Evolutionary conservation across 2,797 vertebrate genomes (phyloP).

Genomic region (Pseudomugil tenellus): DNA sequence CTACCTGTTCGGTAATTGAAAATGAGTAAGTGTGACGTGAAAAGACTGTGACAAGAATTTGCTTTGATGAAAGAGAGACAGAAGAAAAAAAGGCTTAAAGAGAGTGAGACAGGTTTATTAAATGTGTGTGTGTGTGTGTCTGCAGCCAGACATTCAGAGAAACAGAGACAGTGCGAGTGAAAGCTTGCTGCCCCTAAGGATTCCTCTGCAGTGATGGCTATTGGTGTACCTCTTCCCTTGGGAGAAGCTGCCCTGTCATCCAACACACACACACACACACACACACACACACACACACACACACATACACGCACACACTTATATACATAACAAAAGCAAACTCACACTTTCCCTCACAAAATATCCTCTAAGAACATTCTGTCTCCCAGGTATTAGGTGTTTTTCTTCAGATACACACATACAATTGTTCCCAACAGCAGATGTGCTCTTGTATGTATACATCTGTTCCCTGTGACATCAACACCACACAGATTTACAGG

Average conservation of each 20-base stretch:
- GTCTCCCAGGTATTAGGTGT: conserved; percentile 35
- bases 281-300: background rate
- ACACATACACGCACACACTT: too few relatives aligned
- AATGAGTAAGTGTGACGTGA: conserved; percentile 73
- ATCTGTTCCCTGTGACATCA: conserved; percentile 20
- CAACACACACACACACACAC: conserved; percentile 31
- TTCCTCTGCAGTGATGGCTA: conserved; percentile 62
- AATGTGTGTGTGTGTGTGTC: conserved; percentile 27
- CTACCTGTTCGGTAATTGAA: conserved; percentile 75
- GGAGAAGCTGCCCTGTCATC: conserved; percentile 52
- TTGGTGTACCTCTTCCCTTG: conserved; percentile 51
- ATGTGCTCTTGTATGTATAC: conserved; percentile 11
- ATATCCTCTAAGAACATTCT: conserved; percentile 29
- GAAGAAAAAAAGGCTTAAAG: conserved; percentile 2
- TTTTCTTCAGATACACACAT: conserved; percentile 25
- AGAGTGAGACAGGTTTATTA: conserved; percentile 43
- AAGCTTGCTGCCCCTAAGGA: conserved; percentile 56
- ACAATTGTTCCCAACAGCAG: conserved; percentile 35
- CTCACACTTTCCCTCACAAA: conserved; percentile 16
- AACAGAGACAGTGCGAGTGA: conserved; percentile 39
- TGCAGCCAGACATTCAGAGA: conserved; percentile 43
- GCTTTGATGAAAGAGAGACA: conserved; percentile 31
- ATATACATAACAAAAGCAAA: background rate
- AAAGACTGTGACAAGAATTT: conserved; percentile 57
- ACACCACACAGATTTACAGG: conserved; percentile 22